Percentiles rank a stretch among this genome's conserved stretches.
Conservation (phyloP, 1,140 invertebrate genomes). For the Reticulitermes speratus region DNA sequence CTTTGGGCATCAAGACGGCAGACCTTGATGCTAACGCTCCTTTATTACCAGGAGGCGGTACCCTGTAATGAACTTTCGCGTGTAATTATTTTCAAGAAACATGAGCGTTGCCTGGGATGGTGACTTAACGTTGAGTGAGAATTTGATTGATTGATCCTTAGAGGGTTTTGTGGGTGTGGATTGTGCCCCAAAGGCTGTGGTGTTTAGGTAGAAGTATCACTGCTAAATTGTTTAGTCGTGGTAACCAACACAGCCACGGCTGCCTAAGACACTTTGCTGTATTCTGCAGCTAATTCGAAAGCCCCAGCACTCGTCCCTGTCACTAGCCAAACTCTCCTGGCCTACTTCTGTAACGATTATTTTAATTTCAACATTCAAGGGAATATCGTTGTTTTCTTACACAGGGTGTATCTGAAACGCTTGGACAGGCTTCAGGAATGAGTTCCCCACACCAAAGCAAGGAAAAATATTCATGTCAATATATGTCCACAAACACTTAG, state of each 20-base stretch:
- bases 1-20: neutral
- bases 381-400: too few species aligned
- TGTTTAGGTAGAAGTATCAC: neutral
- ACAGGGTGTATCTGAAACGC: too few species aligned
- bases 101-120: neutral
- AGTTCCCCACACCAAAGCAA: too few species aligned
- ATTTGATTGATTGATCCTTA: neutral
- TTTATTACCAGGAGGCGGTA: neutral
- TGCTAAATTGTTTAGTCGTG: neutral
- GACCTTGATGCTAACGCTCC: neutral
- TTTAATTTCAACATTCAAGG: too few species aligned
- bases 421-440: too few species aligned
- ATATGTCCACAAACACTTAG: too few species aligned
- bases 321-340: too few species aligned
- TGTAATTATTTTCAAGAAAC: constrained; percentile 10
- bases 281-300: neutral
- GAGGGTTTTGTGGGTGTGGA: neutral
- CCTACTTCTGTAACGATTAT: too few species aligned
- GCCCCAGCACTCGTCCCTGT: too few species aligned
- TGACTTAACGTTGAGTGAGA: neutral
- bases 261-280: neutral
- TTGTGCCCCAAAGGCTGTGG: neutral
- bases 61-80: neutral
- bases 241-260: neutral
- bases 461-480: too few species aligned